Conservation (phyloP, 1,140 invertebrate species). For the Trinorchestia longiramus region DNA sequence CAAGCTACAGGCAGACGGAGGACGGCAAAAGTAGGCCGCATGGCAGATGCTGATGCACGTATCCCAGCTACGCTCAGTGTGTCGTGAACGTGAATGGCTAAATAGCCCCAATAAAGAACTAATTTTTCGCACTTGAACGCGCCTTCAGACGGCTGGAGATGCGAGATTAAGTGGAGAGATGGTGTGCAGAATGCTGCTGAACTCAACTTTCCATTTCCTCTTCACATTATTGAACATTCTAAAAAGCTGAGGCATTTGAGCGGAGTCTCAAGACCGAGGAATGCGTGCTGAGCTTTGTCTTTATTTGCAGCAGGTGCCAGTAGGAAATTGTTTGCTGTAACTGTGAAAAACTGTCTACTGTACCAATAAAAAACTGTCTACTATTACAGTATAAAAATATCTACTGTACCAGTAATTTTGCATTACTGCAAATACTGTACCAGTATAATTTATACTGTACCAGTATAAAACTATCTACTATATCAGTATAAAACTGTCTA, state of each 20-base stretch:
- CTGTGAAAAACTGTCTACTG: too few species aligned
- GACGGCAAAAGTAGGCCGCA: background rate
- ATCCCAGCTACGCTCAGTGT: background rate
- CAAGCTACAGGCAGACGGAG: background rate
- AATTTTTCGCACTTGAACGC: background rate
- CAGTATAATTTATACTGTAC: too few species aligned
- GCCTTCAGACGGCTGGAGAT: background rate
- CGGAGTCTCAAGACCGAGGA: too few species aligned
- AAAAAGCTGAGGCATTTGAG: too few species aligned
- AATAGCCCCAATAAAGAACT: background rate
- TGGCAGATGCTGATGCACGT: background rate
- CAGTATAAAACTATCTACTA: too few species aligned
- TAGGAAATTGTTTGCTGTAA: background rate
- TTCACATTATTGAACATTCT: background rate
- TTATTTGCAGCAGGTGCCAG: too few species aligned
- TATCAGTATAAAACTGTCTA: too few species aligned
- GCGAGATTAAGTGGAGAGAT: background rate
- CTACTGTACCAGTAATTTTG: too few species aligned
- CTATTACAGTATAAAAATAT: too few species aligned
- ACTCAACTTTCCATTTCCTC: background rate
- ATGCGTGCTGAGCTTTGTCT: background rate
- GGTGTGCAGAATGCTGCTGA: background rate
- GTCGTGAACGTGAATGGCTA: background rate
- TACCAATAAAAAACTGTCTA: too few species aligned
- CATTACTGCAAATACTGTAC: too few species aligned